Evolutionary conservation across 1,140 invertebrate species (phyloP).

Genomic region (Drosophila ambigua): DNA sequence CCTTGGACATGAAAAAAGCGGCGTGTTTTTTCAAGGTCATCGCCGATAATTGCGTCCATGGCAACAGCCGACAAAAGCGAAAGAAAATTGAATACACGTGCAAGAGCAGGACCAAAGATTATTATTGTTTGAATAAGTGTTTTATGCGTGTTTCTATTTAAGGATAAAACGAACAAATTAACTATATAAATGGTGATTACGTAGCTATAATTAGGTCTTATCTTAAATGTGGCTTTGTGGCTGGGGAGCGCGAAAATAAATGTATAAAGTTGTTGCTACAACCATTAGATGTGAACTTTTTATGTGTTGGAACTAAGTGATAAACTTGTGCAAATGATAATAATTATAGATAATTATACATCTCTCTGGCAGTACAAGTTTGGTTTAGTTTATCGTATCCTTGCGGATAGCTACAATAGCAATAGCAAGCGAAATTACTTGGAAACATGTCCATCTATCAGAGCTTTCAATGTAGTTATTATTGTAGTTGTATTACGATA

Average conservation of each 20-base stretch:
- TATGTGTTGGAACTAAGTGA: background rate
- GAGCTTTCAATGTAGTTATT: too few species aligned
- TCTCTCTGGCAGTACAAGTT: too few species aligned
- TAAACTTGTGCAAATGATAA: background rate
- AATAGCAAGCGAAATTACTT: too few species aligned
- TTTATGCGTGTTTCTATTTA: conserved; percentile 15
- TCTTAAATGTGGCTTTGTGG: too few species aligned
- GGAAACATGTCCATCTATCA: too few species aligned
- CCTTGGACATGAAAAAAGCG: conserved; percentile 56
- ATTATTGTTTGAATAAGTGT: conserved; percentile 9
- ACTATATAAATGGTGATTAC: background rate
- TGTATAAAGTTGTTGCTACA: background rate
- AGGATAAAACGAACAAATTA: conserved; percentile 7
- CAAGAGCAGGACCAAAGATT: background rate
- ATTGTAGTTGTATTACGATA: too few species aligned
- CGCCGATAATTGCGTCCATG: conserved; percentile 54
- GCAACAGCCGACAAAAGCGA: conserved; percentile 34
- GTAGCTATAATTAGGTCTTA: background rate
- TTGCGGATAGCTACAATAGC: too few species aligned
- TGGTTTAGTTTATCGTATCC: too few species aligned
- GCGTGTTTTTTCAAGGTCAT: conserved; percentile 67
- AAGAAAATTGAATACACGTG: conserved; percentile 28
- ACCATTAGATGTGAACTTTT: too few species aligned
- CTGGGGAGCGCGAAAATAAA: background rate
- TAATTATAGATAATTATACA: too few species aligned